Evolutionary conservation across 2,113 vertebrate genomes (phyloP).

Genomic region (Herpetotheres cachinnans): DNA sequence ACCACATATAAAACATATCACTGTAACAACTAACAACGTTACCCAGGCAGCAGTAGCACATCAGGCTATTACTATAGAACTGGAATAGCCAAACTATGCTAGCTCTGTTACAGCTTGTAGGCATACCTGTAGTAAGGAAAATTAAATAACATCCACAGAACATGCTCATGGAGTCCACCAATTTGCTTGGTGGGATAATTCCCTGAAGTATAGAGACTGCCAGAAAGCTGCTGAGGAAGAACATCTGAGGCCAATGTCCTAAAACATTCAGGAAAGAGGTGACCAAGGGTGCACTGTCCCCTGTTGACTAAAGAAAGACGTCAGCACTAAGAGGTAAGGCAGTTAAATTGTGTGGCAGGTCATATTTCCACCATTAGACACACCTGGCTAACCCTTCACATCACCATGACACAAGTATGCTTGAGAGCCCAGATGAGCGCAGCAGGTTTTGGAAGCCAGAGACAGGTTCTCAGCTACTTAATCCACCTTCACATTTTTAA

Average conservation of each 20-base stretch:
- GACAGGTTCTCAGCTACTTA: neutral
- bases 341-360: neutral
- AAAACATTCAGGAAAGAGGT: neutral
- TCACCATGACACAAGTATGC: neutral
- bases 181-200: neutral
- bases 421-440: neutral
- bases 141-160: neutral
- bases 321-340: neutral
- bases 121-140: neutral
- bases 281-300: neutral
- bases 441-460: neutral
- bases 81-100: neutral
- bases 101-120: neutral
- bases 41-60: neutral
- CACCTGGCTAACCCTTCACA: neutral
- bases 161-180: neutral
- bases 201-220: neutral
- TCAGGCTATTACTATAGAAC: neutral
- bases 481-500: neutral
- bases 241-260: neutral
- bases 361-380: neutral
- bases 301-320: neutral
- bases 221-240: neutral
- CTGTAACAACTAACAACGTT: neutral
- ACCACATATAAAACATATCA: neutral